Percentiles rank a stretch among this genome's conserved stretches.
phyloP scores from a whole-genome alignment of 1,140 invertebrate genomes.

The Phenacoccus solenopsis region DNA sequence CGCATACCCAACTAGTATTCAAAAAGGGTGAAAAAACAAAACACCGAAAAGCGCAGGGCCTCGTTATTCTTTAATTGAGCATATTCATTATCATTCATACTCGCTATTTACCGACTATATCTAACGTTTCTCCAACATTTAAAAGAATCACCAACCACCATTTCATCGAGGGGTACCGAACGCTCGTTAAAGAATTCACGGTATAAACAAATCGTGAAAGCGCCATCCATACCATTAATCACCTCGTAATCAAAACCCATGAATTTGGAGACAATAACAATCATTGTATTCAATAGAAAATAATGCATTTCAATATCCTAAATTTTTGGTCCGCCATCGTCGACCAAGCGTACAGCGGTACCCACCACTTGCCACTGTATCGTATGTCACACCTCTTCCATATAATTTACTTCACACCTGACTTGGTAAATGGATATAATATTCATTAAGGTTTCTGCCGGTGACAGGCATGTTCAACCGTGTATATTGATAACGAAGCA shows the following conservation, averaged over 20 bases:
- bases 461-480: conserved; percentile 5
- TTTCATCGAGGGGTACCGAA: not conserved
- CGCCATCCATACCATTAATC: conserved; percentile 13
- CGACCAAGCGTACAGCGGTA: not conserved
- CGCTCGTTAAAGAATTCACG: not conserved
- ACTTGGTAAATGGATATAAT: conserved; percentile 15
- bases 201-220: not conserved
- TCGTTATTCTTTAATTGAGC: no score
- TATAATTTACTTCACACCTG: conserved; percentile 16
- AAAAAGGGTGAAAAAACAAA: no score
- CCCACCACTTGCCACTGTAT: not conserved
- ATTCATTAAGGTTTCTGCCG: conserved; percentile 14
- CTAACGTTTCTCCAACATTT: no score
- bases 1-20: no score
- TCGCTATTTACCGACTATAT: no score
- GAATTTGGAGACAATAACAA: conserved; percentile 12
- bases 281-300: not conserved
- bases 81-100: no score
- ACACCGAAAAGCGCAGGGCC: no score
- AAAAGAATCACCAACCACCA: no score
- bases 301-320: not conserved
- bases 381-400: not conserved
- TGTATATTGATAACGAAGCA: conserved; percentile 9
- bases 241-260: conserved; percentile 9
- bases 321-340: not conserved